Evolutionary conservation across 2,797 vertebrate species (phyloP).

Genomic region (Eulemur coronatus): DNA sequence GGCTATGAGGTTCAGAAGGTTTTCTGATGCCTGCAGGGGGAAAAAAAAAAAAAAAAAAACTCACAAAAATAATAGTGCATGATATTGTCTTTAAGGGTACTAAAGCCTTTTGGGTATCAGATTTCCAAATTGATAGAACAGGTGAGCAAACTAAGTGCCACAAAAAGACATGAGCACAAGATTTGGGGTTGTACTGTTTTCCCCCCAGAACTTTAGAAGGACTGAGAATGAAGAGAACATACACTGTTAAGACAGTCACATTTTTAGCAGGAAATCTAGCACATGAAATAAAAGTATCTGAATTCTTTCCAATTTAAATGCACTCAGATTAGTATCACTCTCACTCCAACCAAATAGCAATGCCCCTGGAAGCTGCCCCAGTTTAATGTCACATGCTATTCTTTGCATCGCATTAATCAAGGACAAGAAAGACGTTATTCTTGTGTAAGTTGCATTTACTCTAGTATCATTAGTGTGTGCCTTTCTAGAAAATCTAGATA

Average conservation of each 20-base stretch:
- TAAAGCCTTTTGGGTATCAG: neutral
- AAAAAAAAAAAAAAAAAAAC: neutral
- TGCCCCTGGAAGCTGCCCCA: neutral
- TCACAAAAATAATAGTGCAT: neutral
- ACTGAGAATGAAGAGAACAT: neutral
- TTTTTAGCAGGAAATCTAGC: conserved; percentile 28
- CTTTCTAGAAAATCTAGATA: neutral
- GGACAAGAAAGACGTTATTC: neutral
- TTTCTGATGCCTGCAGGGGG: neutral
- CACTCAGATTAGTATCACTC: neutral
- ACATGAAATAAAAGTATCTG: neutral
- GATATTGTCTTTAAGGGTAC: neutral
- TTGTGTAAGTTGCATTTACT: neutral
- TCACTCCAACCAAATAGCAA: neutral
- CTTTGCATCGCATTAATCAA: neutral
- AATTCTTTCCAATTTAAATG: neutral
- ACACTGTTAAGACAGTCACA: neutral
- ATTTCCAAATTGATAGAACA: neutral
- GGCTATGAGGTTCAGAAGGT: neutral
- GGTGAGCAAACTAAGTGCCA: neutral
- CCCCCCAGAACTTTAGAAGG: neutral
- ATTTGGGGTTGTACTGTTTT: neutral
- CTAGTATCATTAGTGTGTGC: neutral
- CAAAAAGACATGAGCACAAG: neutral
- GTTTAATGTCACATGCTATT: neutral